Evolutionary conservation across 1,140 invertebrate species (phyloP), one percentile per base, ranked within the genome.

Genomic region (Drosophila ambigua): DNA sequence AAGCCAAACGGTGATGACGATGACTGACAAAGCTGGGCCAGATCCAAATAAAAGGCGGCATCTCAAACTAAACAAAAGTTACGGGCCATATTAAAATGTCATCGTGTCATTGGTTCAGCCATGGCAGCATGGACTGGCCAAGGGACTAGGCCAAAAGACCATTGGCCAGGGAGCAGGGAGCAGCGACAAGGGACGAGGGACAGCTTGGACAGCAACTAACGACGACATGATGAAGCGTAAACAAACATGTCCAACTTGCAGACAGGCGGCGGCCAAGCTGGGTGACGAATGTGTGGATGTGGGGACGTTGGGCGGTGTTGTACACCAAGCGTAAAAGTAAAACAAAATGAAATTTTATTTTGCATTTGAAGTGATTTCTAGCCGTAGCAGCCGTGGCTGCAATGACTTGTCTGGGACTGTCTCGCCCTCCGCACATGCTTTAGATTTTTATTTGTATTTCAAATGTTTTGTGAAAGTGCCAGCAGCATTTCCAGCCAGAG

Each of bases 271-370:
- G 62, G 69, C 43, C 44, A 57, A 50, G 26, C 26, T 57, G 44
- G 46, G 50, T 31, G 51, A 23, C 43, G 31, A 15, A 28, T 9
- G 35, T 9, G 3, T 23, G 41, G 58, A 4, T 16, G 28, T 9
- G 39, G 58, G 35, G 11, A 57, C 48, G 62, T 31, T 9, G 8
- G 31, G 31, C 7, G 2, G 28, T 8, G 28, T 8, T 8, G 31
- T 28, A 28, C 28, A 0, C 58, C 72, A 62, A 68, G 54, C 65
- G 57, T n/a, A 75, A 79, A 87, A 87, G 67, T 87, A 88, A 87
- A 87, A 88, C 83, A 87, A 89, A 88, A 83, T 88, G 84, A 83
- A 87, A 88, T 89, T 88, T 88, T 83, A 79, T 77, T 88, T 89
- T 88, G 83, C 83, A 88, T 88, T 83, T 68, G 76, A 71, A 87